A percentile compares a stretch with the other conserved stretches of the same genome.
Conservation (phyloP, 2,797 vertebrate species). For the Erpetoichthys calabaricus region DNA sequence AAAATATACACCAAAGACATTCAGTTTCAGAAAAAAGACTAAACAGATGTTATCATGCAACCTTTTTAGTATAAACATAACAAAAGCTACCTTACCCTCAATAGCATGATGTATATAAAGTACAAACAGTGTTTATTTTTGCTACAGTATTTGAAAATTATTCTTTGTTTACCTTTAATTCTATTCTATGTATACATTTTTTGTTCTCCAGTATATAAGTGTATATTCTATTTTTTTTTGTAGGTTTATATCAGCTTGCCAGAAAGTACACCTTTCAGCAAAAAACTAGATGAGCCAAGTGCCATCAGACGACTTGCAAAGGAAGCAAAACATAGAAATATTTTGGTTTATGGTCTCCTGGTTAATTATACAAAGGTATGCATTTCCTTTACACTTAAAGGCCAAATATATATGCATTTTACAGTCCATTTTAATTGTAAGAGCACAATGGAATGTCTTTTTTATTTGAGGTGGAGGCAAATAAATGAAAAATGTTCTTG, state of each 20-base stretch:
- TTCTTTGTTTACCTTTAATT: conserved; percentile 16
- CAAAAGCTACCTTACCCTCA: not conserved
- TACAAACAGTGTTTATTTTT: conserved; percentile 23
- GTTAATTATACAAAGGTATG: conserved; percentile 63
- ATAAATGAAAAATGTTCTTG: no score
- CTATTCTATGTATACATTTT: conserved; percentile 10
- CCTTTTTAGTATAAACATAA: conserved; percentile 14
- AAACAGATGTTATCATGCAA: conserved; percentile 13
- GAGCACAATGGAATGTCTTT: conserved; percentile 22
- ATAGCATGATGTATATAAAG: conserved; percentile 11
- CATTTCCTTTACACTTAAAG: conserved; percentile 17
- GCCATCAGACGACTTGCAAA: conserved; percentile 50
- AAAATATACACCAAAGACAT: no score
- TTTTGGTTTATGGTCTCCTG: conserved; percentile 68
- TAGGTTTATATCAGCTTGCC: conserved; percentile 56
- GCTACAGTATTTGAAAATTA: conserved; percentile 22
- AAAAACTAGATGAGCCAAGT: conserved; percentile 32
- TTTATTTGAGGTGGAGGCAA: conserved; percentile 2
- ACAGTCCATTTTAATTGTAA: conserved; percentile 12
- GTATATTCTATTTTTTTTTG: conserved; percentile 25
- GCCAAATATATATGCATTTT: conserved; percentile 17
- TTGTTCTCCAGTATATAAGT: conserved; percentile 14
- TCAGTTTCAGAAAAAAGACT: conserved; percentile 5
- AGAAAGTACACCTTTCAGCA: conserved; percentile 31
- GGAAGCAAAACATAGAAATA: conserved; percentile 49